phyloP scores from a whole-genome alignment of 2,113 vertebrate genomes.

The Leptobrachium leishanense region DNA sequence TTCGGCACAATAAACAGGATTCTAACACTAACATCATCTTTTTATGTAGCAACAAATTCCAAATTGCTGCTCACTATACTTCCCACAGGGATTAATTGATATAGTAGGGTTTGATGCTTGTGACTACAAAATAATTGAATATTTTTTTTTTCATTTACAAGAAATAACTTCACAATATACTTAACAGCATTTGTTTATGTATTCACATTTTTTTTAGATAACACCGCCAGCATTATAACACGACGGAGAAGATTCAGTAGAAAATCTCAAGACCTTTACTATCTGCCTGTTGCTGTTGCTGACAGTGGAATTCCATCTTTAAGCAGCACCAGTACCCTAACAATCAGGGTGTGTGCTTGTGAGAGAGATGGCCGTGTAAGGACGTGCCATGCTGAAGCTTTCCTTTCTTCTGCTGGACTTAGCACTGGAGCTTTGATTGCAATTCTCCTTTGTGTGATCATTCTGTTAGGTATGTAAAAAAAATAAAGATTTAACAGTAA shows the following conservation, averaged over 20 bases:
- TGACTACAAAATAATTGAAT: too few species aligned
- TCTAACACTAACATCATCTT: too few species aligned
- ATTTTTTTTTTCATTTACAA: too few species aligned
- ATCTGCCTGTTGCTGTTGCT: constrained; percentile 85
- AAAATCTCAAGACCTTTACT: constrained; percentile 81
- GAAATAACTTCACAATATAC: too few species aligned
- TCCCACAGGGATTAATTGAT: too few species aligned
- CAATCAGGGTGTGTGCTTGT: constrained; percentile 88
- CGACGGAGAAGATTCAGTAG: constrained; percentile 80
- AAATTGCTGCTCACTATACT: too few species aligned
- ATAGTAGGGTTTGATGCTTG: too few species aligned
- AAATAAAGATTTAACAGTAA: too few species aligned
- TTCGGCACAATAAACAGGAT: too few species aligned
- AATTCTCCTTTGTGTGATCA: constrained; percentile 92
- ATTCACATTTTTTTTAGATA: constrained; percentile 70
- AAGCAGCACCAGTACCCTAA: constrained; percentile 91
- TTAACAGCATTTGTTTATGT: too few species aligned
- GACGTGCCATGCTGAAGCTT: constrained; percentile 88
- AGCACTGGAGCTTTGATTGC: constrained; percentile 95
- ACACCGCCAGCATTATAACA: constrained; percentile 80
- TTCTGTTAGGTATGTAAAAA: constrained; percentile 85
- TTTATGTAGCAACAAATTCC: too few species aligned
- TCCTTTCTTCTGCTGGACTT: constrained; percentile 89
- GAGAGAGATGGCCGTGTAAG: constrained; percentile 76
- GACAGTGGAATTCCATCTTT: constrained; percentile 88